phyloP scores from a whole-genome alignment of 1,140 invertebrate species.

The Drosophila parvula region DNA sequence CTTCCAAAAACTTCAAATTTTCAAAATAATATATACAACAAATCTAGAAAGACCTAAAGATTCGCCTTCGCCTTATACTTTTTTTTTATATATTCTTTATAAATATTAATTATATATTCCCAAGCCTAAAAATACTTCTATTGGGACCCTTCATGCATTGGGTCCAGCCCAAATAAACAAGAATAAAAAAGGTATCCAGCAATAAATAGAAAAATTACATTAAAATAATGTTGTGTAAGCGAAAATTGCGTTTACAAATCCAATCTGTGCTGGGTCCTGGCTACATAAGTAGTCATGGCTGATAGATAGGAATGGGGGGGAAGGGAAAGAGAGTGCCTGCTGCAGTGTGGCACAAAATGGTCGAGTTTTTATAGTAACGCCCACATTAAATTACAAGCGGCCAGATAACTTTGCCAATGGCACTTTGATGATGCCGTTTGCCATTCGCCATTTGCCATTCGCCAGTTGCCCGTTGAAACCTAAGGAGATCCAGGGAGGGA shows the following conservation, averaged over 20 bases:
- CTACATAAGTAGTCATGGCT: not conserved
- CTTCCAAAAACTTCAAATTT: too few relatives aligned
- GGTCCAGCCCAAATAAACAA: slow-evolving; percentile 35
- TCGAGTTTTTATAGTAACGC: slow-evolving; percentile 55
- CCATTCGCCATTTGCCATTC: slow-evolving; percentile 32
- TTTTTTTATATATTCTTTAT: not conserved
- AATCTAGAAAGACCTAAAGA: too few relatives aligned
- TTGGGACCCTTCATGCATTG: not conserved
- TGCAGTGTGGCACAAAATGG: slow-evolving; percentile 41
- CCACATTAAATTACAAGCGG: slow-evolving; percentile 73
- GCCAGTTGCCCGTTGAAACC: slow-evolving; percentile 17
- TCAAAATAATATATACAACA: too few relatives aligned
- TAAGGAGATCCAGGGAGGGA: slow-evolving; percentile 4
- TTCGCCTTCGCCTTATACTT: too few relatives aligned
- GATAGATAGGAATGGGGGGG: not conserved
- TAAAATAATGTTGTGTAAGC: slow-evolving; percentile 62
- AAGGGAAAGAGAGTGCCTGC: not conserved
- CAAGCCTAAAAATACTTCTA: not conserved
- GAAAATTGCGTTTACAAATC: slow-evolving; percentile 61
- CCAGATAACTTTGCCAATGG: slow-evolving; percentile 57
- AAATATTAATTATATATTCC: too few relatives aligned
- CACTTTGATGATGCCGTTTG: slow-evolving; percentile 60
- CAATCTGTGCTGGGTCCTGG: slow-evolving; percentile 40
- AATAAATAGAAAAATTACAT: slow-evolving; percentile 56
- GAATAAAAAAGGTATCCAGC: not conserved